Evolutionary conservation across 2,888 invertebrate species (phyloP).

Genomic region (Drosophila suboccidentalis): DNA sequence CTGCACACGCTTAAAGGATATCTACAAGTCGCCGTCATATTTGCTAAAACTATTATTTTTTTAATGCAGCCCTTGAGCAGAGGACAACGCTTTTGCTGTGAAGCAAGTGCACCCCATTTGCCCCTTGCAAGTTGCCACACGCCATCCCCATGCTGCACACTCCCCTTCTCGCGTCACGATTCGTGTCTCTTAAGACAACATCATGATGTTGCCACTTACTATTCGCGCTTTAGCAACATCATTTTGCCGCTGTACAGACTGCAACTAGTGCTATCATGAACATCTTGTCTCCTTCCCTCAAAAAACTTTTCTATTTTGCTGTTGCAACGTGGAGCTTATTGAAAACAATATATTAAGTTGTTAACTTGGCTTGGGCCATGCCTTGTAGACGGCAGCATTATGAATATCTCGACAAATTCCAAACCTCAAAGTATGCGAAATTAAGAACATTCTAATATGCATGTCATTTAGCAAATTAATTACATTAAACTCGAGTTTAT

Average conservation of each 20-base stretch:
- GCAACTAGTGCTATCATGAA: slow-evolving; percentile 25
- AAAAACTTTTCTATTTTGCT: neutral
- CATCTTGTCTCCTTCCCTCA: neutral
- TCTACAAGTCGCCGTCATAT: neutral
- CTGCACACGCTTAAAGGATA: slow-evolving; percentile 11
- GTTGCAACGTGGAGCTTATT: slow-evolving; percentile 22
- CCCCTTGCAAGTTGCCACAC: neutral
- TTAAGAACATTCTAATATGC: slow-evolving; percentile 27
- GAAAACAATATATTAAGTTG: slow-evolving; percentile 25
- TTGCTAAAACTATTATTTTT: slow-evolving; percentile 11
- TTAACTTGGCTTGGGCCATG: slow-evolving; percentile 6
- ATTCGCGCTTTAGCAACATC: slow-evolving; percentile 66
- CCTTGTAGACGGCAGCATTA: neutral
- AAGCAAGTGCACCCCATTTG: slow-evolving; percentile 18
- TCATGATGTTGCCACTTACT: slow-evolving; percentile 70
- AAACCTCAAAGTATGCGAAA: neutral
- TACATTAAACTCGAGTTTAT: slow-evolving; percentile 49
- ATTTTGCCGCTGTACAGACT: slow-evolving; percentile 34
- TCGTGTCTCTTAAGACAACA: slow-evolving; percentile 41
- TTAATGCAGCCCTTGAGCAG: slow-evolving; percentile 45
- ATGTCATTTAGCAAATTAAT: slow-evolving; percentile 56
- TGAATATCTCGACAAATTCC: slow-evolving; percentile 12
- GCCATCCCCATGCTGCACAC: neutral
- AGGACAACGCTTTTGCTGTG: slow-evolving; percentile 37
- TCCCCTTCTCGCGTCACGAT: neutral